Percentiles rank a stretch among this genome's conserved stretches.
Evolutionary conservation across 2,113 vertebrate genomes (phyloP).

Genomic region (Mormoops blainvillei): DNA sequence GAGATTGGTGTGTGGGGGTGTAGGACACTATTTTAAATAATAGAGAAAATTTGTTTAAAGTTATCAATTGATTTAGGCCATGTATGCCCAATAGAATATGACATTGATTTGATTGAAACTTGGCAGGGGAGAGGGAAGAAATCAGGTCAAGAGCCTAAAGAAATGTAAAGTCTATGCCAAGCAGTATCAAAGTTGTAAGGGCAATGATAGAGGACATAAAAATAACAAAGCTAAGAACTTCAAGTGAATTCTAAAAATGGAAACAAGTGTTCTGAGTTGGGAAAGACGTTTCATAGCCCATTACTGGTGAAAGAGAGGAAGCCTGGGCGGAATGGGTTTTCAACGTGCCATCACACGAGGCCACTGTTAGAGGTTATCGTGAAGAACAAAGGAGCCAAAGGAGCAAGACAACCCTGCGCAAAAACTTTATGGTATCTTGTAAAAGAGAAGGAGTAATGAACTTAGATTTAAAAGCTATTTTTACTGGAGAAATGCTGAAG

Average conservation of each 20-base stretch:
- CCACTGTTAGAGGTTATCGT: background rate
- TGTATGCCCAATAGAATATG: background rate
- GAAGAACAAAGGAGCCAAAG: background rate
- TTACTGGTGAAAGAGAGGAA: background rate
- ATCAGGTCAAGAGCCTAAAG: background rate
- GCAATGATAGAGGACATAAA: background rate
- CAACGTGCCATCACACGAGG: fast-evolving
- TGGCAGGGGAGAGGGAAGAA: background rate
- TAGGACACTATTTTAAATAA: background rate
- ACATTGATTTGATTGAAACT: background rate
- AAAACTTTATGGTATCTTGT: background rate
- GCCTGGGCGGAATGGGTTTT: background rate
- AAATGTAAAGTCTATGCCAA: background rate
- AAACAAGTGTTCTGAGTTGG: background rate
- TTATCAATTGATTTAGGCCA: background rate
- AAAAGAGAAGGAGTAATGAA: background rate
- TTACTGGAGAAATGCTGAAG: background rate
- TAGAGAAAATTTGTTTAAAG: background rate
- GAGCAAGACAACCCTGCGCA: background rate
- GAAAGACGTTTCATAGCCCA: background rate
- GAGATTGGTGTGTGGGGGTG: background rate
- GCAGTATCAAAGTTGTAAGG: background rate
- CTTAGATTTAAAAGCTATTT: background rate
- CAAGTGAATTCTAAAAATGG: background rate
- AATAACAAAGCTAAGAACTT: background rate